Conservation (phyloP, 1,140 invertebrate species). For the Aphaenogaster ashmeadi region DNA sequence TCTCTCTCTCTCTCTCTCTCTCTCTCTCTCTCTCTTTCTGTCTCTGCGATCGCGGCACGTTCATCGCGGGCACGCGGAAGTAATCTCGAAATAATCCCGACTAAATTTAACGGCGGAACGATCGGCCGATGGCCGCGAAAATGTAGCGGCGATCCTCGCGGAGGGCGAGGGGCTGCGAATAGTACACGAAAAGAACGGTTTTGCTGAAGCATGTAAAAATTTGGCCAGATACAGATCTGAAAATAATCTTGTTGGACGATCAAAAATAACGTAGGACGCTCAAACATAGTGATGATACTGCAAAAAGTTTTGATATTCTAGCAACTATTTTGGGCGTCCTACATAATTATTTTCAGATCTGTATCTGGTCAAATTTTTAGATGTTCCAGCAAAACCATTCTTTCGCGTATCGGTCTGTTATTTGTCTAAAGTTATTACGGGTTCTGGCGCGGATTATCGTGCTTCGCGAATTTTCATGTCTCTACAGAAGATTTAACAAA, state of each 20-base stretch:
- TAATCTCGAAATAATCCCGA: slow-evolving; percentile 43
- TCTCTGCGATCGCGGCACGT: neutral
- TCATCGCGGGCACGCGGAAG: slow-evolving; percentile 48
- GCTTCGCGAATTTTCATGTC: neutral
- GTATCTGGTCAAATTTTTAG: too few species aligned
- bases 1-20: neutral
- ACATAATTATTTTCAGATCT: too few species aligned
- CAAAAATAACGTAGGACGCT: too few species aligned
- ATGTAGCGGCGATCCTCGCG: neutral
- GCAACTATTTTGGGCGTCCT: too few species aligned
- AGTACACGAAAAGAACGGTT: too few species aligned
- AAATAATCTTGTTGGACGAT: too few species aligned
- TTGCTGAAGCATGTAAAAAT: too few species aligned
- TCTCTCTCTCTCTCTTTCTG: neutral
- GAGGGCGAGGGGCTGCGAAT: neutral
- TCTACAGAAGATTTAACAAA: neutral
- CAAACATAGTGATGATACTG: too few species aligned
- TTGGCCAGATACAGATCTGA: too few species aligned
- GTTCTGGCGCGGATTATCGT: neutral
- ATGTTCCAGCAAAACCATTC: too few species aligned
- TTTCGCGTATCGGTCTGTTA: neutral
- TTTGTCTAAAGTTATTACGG: neutral
- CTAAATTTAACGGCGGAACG: slow-evolving; percentile 51
- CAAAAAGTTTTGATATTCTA: too few species aligned
- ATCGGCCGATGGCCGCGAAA: slow-evolving; percentile 40